Conservation (phyloP, 1,140 invertebrate genomes). For the Drosophila mauritiana region DNA sequence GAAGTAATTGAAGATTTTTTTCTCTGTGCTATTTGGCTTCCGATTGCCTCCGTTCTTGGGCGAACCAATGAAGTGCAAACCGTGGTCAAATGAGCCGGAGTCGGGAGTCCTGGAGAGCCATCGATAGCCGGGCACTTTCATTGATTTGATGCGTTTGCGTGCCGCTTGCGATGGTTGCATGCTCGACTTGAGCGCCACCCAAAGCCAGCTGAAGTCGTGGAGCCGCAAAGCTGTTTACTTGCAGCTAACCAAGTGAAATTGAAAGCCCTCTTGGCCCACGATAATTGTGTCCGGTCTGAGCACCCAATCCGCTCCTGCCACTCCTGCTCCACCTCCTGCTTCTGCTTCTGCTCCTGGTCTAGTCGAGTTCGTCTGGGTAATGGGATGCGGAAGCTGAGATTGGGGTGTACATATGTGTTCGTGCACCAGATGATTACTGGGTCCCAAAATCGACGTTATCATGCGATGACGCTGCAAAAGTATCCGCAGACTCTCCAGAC, state of each 20-base stretch:
- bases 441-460: slow-evolving; percentile 68
- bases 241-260: slow-evolving; percentile 77
- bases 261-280: slow-evolving; percentile 64
- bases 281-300: slow-evolving; percentile 68
- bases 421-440: slow-evolving; percentile 65
- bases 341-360: slow-evolving; percentile 1
- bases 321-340: background rate
- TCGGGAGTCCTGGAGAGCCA: slow-evolving; percentile 13
- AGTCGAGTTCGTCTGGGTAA: slow-evolving; percentile 42
- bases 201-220: slow-evolving; percentile 10
- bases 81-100: slow-evolving; percentile 47
- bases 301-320: slow-evolving; percentile 10
- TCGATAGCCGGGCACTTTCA: slow-evolving; percentile 63
- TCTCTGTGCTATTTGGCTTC: slow-evolving; percentile 22
- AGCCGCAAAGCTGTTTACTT: slow-evolving; percentile 72
- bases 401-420: slow-evolving; percentile 28
- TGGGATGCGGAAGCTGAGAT: slow-evolving; percentile 22
- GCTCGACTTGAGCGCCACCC: slow-evolving; percentile 67
- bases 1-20: background rate
- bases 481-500: slow-evolving; percentile 30
- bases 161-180: slow-evolving; percentile 73
- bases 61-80: slow-evolving; percentile 76
- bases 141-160: slow-evolving; percentile 83
- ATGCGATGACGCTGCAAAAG: slow-evolving; percentile 74
- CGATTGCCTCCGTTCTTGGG: slow-evolving; percentile 27